These are phyloP conservation scores for Biston betularia DNA, from an alignment of 2,888 invertebrate genomes.

Conservation along the genomic window DNA sequence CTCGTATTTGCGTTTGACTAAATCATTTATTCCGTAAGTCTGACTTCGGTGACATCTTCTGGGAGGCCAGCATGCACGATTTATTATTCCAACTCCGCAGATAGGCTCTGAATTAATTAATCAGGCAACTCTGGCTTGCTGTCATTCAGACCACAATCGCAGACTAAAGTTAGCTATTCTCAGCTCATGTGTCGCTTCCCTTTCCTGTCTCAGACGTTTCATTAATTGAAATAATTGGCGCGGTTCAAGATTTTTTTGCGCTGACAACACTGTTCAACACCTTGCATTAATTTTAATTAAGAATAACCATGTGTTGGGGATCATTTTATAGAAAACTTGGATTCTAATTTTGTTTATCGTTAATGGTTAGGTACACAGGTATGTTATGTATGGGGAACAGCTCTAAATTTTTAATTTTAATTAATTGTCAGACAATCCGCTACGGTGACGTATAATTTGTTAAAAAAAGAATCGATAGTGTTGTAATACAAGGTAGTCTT, in stretches of 20 bases:
- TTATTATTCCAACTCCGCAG: conserved; percentile 77
- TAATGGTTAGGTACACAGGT: too few relatives aligned
- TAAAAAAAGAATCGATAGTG: too few relatives aligned
- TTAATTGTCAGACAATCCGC: too few relatives aligned
- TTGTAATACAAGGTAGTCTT: too few relatives aligned
- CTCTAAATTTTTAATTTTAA: too few relatives aligned
- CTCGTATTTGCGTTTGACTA: conserved; percentile 70
- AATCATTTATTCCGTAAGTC: conserved; percentile 80
- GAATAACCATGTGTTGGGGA: conserved; percentile 34
- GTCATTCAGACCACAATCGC: conserved; percentile 81
- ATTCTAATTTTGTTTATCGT: too few relatives aligned
- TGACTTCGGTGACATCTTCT: conserved; percentile 79
- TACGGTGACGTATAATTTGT: too few relatives aligned
- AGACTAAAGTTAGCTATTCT: conserved; percentile 70
- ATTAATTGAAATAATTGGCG: conserved; percentile 85
- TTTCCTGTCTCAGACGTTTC: conserved; percentile 81
- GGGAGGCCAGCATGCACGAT: conserved; percentile 82
- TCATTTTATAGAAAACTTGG: conserved; percentile 20
- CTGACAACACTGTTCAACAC: conserved; percentile 71
- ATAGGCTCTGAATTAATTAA: conserved; percentile 81
- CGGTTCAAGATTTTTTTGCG: conserved; percentile 70
- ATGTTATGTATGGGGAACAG: too few relatives aligned
- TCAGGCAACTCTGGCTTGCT: conserved; percentile 69
- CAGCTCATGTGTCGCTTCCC: conserved; percentile 68
- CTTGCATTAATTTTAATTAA: conserved; percentile 61